A percentile compares a stretch with the other conserved stretches of the same genome.
Conservation (phyloP, 2,797 vertebrate species). For the Enteromius fasciolatus region DNA sequence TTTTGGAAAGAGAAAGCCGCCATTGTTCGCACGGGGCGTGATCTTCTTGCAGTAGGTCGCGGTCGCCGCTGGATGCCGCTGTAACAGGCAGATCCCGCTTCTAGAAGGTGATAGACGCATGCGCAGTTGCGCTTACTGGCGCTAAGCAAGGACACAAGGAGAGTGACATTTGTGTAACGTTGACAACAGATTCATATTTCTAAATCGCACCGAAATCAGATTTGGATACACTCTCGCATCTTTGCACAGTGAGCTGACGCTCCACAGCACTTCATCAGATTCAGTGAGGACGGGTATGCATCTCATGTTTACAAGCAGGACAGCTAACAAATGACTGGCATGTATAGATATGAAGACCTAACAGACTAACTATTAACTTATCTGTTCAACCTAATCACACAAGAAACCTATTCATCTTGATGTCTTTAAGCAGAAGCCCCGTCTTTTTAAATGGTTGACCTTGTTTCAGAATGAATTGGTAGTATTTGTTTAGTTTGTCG, state of each 20-base stretch:
- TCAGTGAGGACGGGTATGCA: slow-evolving; percentile 28
- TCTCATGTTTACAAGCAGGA: slow-evolving; percentile 1
- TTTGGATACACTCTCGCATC: background rate
- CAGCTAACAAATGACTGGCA: background rate
- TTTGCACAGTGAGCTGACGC: background rate
- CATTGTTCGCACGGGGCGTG: rapidly evolving
- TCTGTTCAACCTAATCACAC: background rate
- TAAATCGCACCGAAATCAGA: background rate
- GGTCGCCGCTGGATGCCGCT: slow-evolving; percentile 6
- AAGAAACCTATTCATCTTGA: background rate
- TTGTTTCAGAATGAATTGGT: background rate
- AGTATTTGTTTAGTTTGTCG: background rate
- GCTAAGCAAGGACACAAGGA: slow-evolving; percentile 73
- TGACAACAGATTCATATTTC: slow-evolving; percentile 12
- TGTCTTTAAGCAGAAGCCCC: background rate
- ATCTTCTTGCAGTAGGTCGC: background rate
- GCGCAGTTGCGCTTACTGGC: slow-evolving; percentile 46
- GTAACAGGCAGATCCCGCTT: slow-evolving; percentile 27
- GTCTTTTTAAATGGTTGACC: background rate
- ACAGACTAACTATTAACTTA: background rate
- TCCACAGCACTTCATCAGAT: background rate
- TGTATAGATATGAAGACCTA: background rate
- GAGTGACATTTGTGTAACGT: slow-evolving; percentile 72
- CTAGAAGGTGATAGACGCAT: slow-evolving; percentile 53
- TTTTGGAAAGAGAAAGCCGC: slow-evolving; percentile 17